These are phyloP conservation scores for Laspeyria flexula DNA, from an alignment of 2,888 invertebrate species.

Conservation along the genomic window DNA sequence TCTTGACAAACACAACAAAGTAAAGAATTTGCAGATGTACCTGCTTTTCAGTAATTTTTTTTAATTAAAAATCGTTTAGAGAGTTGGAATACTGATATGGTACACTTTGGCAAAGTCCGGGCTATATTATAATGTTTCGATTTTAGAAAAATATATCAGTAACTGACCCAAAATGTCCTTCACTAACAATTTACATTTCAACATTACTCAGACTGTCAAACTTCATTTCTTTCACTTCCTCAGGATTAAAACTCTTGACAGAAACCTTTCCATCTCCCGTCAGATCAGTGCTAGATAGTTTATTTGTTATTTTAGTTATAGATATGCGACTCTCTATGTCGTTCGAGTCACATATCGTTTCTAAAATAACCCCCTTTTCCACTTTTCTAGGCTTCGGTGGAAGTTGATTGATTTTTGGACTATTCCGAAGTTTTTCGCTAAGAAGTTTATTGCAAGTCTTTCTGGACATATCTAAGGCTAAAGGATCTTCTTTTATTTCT, in stretches of 20 bases:
- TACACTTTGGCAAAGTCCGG: too few relatives aligned
- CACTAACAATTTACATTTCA: constrained; percentile 67
- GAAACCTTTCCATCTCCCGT: constrained; percentile 67
- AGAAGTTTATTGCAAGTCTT: constrained; percentile 75
- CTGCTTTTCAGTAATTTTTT: too few relatives aligned
- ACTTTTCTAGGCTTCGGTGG: constrained; percentile 70
- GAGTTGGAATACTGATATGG: too few relatives aligned
- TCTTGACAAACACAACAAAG: too few relatives aligned
- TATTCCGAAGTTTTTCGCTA: constrained; percentile 70
- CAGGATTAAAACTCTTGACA: constrained; percentile 76
- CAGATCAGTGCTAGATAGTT: constrained; percentile 73
- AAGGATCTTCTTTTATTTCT: constrained; percentile 69
- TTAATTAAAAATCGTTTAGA: too few relatives aligned
- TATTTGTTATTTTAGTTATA: constrained; percentile 83
- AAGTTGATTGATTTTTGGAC: constrained; percentile 59
- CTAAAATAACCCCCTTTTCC: constrained; percentile 72
- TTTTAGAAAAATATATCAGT: too few relatives aligned
- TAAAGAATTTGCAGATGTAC: too few relatives aligned
- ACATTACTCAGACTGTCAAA: constrained; percentile 72
- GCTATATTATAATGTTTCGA: background rate
- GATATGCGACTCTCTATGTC: constrained; percentile 83
- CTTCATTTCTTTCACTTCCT: constrained; percentile 75
- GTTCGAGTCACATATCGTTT: constrained; percentile 71
- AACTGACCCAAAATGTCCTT: constrained; percentile 8
- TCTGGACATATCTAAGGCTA: constrained; percentile 78